Percentiles rank a stretch among this genome's conserved stretches.
These are phyloP conservation scores for Uria lomvia DNA, from an alignment of 2,113 vertebrate species.

Conservation along the genomic window DNA sequence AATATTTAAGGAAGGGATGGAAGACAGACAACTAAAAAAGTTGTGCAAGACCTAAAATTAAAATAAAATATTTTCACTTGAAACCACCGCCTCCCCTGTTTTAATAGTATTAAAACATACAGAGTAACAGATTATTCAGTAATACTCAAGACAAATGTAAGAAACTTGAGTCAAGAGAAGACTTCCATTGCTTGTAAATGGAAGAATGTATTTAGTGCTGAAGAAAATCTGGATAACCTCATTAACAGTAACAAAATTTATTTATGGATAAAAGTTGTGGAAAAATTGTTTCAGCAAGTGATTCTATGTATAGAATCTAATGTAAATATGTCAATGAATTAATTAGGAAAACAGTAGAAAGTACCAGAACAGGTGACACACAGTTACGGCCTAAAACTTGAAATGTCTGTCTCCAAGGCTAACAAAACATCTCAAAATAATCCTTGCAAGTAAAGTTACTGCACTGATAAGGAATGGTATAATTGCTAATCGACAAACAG, in stretches of 20 bases:
- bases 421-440: background rate
- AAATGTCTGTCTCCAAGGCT: background rate
- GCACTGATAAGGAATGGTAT: background rate
- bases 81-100: background rate
- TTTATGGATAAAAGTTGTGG: background rate
- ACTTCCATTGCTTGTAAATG: background rate
- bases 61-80: background rate
- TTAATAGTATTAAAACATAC: background rate
- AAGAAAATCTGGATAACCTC: background rate
- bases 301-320: background rate
- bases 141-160: background rate
- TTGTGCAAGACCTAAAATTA: background rate
- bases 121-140: background rate
- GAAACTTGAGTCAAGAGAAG: background rate
- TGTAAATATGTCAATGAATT: background rate
- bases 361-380: fast-evolving
- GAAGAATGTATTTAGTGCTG: background rate
- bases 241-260: background rate
- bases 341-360: background rate
- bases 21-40: background rate
- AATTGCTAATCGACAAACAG: background rate
- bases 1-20: background rate
- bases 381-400: background rate
- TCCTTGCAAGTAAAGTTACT: background rate
- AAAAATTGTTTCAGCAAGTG: background rate